These are phyloP conservation scores for Melieria picta DNA, from an alignment of 2,888 invertebrate genomes.

Conservation along the genomic window DNA sequence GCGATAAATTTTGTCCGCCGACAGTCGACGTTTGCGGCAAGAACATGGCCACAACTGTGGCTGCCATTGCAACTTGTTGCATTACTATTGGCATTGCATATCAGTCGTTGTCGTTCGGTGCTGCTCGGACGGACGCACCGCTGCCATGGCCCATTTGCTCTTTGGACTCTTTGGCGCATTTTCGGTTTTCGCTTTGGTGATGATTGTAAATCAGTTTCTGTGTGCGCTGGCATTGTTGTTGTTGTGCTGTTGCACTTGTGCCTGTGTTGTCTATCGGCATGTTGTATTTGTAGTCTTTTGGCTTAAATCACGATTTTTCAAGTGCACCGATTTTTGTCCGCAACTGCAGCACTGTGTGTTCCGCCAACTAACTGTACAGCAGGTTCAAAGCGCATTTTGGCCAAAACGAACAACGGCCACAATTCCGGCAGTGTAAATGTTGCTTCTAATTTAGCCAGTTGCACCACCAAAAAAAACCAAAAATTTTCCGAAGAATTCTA, in stretches of 20 bases:
- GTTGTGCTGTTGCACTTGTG: conserved; percentile 19
- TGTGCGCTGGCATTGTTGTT: conserved; percentile 8
- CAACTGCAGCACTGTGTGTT: conserved; percentile 33
- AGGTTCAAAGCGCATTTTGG: conserved; percentile 54
- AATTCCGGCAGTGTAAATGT: too few relatives aligned
- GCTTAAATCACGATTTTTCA: conserved; percentile 29
- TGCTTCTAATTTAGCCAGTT: too few relatives aligned
- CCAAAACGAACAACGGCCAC: too few relatives aligned
- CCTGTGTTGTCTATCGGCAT: conserved; percentile 8
- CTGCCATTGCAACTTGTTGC: background rate
- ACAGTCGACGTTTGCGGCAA: background rate
- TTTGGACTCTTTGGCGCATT: background rate
- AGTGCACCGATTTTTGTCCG: conserved; percentile 30
- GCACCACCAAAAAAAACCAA: too few relatives aligned
- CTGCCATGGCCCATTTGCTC: background rate
- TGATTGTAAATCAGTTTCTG: conserved; percentile 45
- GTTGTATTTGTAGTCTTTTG: conserved; percentile 21
- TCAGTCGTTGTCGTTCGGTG: background rate
- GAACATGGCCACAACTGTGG: conserved; percentile 9
- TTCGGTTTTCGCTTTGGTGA: conserved; percentile 25
- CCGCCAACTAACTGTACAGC: conserved; percentile 56
- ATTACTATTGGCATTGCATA: background rate
- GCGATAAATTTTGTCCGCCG: conserved; percentile 2
- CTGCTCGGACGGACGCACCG: background rate
- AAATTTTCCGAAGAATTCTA: too few relatives aligned